Conservation (phyloP, 2,797 vertebrate species). For the Zenarchopterus dispar region DNA sequence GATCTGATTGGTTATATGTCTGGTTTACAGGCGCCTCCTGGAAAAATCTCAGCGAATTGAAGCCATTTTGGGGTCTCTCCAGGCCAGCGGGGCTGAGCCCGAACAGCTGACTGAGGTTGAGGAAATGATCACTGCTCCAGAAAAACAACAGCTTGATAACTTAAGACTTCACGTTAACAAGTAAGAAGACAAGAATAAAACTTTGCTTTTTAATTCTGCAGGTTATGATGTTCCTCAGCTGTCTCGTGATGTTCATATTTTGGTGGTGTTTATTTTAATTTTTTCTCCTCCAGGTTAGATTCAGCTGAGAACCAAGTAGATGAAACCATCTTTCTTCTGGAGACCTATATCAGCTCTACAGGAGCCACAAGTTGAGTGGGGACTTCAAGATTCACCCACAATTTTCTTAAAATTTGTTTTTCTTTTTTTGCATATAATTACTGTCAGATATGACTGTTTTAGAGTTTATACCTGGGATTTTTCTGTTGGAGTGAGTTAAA, state of each 20-base stretch:
- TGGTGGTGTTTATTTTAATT: not conserved
- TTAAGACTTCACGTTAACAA: conserved; percentile 92
- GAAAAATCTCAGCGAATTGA: conserved; percentile 96
- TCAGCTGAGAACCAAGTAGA: conserved; percentile 97
- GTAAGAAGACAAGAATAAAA: conserved; percentile 67
- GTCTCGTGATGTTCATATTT: not conserved
- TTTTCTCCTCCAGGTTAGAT: conserved; percentile 83
- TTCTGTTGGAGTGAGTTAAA: conserved; percentile 42
- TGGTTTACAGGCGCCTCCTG: conserved; percentile 85
- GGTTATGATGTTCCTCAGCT: not conserved
- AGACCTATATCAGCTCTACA: conserved; percentile 84
- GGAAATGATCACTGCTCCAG: conserved; percentile 94
- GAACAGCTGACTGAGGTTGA: conserved; percentile 93
- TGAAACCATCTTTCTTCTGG: conserved; percentile 92
- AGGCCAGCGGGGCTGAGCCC: conserved; percentile 89
- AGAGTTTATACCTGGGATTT: conserved; percentile 27
- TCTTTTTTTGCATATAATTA: conserved; percentile 9
- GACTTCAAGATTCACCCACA: not conserved
- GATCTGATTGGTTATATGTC: conserved; percentile 11
- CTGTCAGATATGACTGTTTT: conserved; percentile 33
- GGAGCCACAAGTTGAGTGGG: conserved; percentile 52
- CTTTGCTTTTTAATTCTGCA: not conserved
- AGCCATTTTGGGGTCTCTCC: conserved; percentile 92
- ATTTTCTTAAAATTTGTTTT: not conserved
- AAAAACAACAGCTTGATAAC: conserved; percentile 90